phyloP scores from a whole-genome alignment of 2,797 vertebrate genomes.

The Oreonectes daqikongensis region DNA sequence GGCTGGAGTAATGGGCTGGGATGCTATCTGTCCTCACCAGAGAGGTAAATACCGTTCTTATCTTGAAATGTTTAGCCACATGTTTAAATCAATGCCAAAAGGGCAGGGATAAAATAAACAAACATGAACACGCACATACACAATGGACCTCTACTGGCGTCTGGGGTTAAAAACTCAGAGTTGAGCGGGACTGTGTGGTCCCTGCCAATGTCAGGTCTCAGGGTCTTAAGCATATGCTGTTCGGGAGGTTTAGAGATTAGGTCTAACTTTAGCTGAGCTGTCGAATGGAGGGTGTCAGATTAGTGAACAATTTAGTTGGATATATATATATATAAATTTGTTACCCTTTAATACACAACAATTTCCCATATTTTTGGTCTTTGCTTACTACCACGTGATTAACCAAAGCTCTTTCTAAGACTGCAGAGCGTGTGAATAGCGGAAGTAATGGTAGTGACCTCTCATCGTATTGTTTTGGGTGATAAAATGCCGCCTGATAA shows the following conservation, averaged over 20 bases:
- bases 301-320: slow-evolving; percentile 17
- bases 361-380: neutral
- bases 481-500: slow-evolving; percentile 51
- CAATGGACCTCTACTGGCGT: slow-evolving; percentile 61
- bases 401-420: slow-evolving; percentile 22
- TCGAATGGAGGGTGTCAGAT: slow-evolving; percentile 33
- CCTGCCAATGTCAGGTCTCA: slow-evolving; percentile 38
- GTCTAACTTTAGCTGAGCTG: slow-evolving; percentile 46
- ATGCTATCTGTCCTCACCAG: slow-evolving; percentile 74
- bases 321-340: neutral
- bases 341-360: neutral
- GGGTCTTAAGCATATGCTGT: slow-evolving; percentile 38
- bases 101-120: slow-evolving; percentile 60
- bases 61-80: slow-evolving; percentile 79
- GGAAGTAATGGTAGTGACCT: slow-evolving; percentile 38
- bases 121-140: neutral
- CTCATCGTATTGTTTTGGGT: slow-evolving; percentile 47
- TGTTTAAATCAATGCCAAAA: slow-evolving; percentile 74
- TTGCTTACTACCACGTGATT: slow-evolving; percentile 15
- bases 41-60: slow-evolving; percentile 73
- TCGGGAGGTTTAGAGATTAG: slow-evolving; percentile 45
- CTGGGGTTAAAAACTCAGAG: slow-evolving; percentile 58
- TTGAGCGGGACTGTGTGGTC: slow-evolving; percentile 41
- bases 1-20: slow-evolving; percentile 72
- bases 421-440: slow-evolving; percentile 4